Base-by-base conservation (phyloP, 2,888 invertebrate genomes). In the Heterodera filipjevi region DNA sequence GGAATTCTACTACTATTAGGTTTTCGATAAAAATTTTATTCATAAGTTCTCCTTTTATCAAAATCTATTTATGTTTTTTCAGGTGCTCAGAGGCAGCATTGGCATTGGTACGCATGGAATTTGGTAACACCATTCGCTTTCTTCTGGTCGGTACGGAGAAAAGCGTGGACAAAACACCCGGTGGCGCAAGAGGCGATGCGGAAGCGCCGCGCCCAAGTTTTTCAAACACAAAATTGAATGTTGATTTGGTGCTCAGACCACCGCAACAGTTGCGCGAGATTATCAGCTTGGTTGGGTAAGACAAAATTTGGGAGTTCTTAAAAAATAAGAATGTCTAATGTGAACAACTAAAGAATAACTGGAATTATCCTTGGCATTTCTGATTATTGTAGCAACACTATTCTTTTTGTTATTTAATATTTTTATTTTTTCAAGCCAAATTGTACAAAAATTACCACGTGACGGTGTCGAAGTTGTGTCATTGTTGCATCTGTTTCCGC, bases 211-310 rank as follows among this genome's bases (percentile, higher is more conserved):
- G 59, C n/a, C 59, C n/a, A 59, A 59, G 59, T 12, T 10, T 10
- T n/a, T 73, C 64, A 22, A 35, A 35, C 19, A 68, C 46, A 14
- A 64, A 64, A 64, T 5, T 64, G 12, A n/a, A 10, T 46, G 84
- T 90, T 73, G 91, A 91, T 84, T 87, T 90, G 59, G 81, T 96
- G 73, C 92, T 95, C 2, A 93, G 97, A 80, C 94, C 94, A 76
- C 96, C 98, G 0, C 96, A 97, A 89, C 98, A 99, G 90, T 92
- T 97, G 85, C 96, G 96, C 90, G 99, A 99, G 91, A 95, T 99
- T 81, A 97, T 98, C 10, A 94, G 95, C 86, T 92, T 99, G 78
- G 96, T 98, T 87, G 97, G 95, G 90, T 91, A 84, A 49, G 78
- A 66, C n/a, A n/a, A n/a, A n/a, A n/a, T n/a, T n/a, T n/a, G n/a